Evolutionary conservation across 2,888 invertebrate species (phyloP).

Genomic region (Callyntrura sp.): DNA sequence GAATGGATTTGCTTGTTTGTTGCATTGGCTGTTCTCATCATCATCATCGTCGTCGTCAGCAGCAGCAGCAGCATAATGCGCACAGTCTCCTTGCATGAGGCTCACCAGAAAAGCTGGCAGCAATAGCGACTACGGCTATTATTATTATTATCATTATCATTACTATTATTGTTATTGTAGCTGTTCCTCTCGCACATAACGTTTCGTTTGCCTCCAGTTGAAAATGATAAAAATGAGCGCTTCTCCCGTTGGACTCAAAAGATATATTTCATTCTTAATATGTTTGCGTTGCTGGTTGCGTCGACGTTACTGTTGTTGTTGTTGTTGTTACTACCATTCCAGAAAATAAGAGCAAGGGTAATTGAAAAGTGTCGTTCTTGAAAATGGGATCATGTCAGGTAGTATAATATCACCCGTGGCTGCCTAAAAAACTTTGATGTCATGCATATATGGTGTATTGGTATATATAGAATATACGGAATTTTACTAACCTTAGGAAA

Average conservation of each 20-base stretch:
- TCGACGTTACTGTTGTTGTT: no score
- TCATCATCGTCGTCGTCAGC: neutral
- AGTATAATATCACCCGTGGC: conserved; percentile 63
- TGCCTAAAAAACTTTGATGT: conserved; percentile 39
- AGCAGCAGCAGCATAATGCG: conserved; percentile 16
- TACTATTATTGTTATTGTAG: conserved; percentile 31
- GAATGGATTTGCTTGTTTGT: conserved; percentile 71
- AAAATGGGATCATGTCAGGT: conserved; percentile 76
- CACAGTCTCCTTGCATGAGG: conserved; percentile 55
- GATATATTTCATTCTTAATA: conserved; percentile 74
- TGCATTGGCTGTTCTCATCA: neutral
- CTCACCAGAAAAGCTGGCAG: neutral
- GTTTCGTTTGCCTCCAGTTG: neutral
- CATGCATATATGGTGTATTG: no score
- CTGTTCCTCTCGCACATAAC: neutral
- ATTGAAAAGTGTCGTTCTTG: conserved; percentile 76
- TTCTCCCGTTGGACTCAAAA: conserved; percentile 8
- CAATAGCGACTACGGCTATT: no score
- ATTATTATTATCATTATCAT: neutral
- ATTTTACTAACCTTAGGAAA: neutral
- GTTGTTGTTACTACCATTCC: neutral
- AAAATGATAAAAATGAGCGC: conserved; percentile 52
- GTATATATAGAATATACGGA: neutral
- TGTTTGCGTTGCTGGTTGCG: conserved; percentile 50
- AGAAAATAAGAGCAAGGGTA: conserved; percentile 63